Conservation (phyloP, 2,797 vertebrate genomes). For the Philypnodon macrostomus region DNA sequence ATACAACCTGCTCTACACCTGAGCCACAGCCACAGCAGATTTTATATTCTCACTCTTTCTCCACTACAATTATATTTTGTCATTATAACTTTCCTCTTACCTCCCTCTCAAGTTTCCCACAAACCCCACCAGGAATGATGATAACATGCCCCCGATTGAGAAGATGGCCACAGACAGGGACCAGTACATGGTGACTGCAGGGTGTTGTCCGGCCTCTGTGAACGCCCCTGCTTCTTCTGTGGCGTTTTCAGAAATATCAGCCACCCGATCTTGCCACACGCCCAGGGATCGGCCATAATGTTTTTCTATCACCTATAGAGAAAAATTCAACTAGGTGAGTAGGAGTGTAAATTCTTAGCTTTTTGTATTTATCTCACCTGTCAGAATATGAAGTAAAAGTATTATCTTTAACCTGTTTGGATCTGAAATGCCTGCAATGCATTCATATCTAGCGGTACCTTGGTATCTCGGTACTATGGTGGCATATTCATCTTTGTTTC, state of each 20-base stretch:
- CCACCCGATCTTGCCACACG: constrained; percentile 43
- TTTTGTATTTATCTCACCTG: too few relatives aligned
- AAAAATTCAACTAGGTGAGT: too few relatives aligned
- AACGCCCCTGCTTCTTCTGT: constrained; percentile 18
- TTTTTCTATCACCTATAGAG: constrained; percentile 84
- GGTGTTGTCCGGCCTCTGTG: neutral
- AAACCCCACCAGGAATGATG: constrained; percentile 92
- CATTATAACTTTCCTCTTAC: too few relatives aligned
- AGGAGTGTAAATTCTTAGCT: too few relatives aligned
- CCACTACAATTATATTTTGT: neutral
- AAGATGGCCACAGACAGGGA: constrained; percentile 92
- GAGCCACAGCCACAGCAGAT: too few relatives aligned
- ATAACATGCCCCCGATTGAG: constrained; percentile 88
- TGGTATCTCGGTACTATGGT: too few relatives aligned
- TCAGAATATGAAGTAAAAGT: neutral
- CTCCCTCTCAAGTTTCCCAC: constrained; percentile 87
- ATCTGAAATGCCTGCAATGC: too few relatives aligned
- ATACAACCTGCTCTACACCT: too few relatives aligned
- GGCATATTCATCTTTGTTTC: too few relatives aligned
- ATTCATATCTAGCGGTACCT: too few relatives aligned
- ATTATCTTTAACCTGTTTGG: too few relatives aligned
- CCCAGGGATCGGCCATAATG: constrained; percentile 82
- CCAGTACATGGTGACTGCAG: constrained; percentile 85
- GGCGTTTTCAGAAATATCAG: constrained; percentile 27
- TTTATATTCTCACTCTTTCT: too few relatives aligned